Evolutionary conservation across 35 echinoderm and acorn worm species (phyloP), one percentile per base, ranked within the genome.

Genomic region (Apostichopus japonicus): DNA sequence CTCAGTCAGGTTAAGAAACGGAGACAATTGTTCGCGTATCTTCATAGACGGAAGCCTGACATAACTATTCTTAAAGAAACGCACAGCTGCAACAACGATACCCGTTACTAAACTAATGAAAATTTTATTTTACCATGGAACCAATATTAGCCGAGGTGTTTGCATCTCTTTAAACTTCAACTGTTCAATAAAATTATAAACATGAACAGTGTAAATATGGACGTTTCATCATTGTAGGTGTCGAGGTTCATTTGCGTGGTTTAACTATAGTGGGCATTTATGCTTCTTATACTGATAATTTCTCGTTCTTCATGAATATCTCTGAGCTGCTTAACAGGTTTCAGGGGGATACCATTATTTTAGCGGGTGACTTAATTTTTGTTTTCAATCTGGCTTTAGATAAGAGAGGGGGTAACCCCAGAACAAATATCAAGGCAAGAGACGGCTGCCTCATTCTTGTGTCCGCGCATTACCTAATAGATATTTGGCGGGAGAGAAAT

Each of bases 361-460:
- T 87, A 21, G 53, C 53, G 1, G 56, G 84, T n/a, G 84, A 87
- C 57, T 87, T 87, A 19, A 87, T 24, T 67, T 87, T 87, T 87
- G 84, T 87, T 8, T 87, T 87, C 57, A 87, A 87, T 87, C 57
- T 87, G 62, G 53, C 58, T 70, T 87, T 54, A 4, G 84, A 87
- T 87, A 87, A 65, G 57, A 62, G 8, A 67, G 84, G 84, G 19
- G 84, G 84, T 9, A 14, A 8, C 21, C 14, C 0, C 44, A 61
- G 84, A 24, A 87, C 84, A 19, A 25, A 87, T 23, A 62, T 87
- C 15, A 87, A 21, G 56, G 62, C 55, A n/a, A 53, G 84, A 17
- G 56, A 87, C 16, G 62, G 44, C n/a, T 65, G 84, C 14, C 27
- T 87, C 14, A 24, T 0, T 65, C 10, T 87, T 8, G 63, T 87